Conservation (phyloP, 2,888 invertebrate species). For the Euphydryas editha region DNA sequence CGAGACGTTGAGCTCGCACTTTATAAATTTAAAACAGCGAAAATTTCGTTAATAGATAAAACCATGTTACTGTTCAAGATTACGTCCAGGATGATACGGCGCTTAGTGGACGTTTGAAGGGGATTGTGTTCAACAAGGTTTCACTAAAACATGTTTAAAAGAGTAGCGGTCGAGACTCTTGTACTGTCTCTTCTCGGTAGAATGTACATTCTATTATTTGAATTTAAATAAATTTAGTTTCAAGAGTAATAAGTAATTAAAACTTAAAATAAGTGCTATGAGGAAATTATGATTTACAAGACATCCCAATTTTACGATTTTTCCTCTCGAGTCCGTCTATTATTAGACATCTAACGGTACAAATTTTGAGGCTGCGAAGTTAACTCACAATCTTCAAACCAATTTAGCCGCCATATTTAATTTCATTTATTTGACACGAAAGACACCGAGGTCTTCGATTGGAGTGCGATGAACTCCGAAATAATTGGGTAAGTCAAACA, state of each 20-base stretch:
- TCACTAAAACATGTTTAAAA: slow-evolving; percentile 1
- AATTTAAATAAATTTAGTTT: too few relatives aligned
- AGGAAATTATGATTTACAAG: too few relatives aligned
- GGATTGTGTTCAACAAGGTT: neutral
- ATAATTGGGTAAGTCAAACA: slow-evolving; percentile 29
- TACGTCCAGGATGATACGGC: neutral
- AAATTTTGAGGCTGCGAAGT: slow-evolving; percentile 11
- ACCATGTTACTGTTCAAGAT: neutral
- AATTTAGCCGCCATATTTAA: slow-evolving; percentile 23
- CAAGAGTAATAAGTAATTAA: too few relatives aligned
- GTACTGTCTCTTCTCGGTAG: too few relatives aligned
- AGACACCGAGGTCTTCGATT: slow-evolving; percentile 6
- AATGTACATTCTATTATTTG: too few relatives aligned
- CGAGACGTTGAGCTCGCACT: neutral
- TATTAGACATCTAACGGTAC: neutral
- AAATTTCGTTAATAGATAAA: neutral
- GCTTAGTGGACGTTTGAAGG: neutral
- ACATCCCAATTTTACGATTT: neutral
- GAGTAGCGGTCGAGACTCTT: too few relatives aligned
- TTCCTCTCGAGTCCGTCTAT: slow-evolving; percentile 6
- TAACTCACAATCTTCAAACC: slow-evolving; percentile 21
- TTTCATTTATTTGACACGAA: slow-evolving; percentile 18
- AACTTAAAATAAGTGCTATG: too few relatives aligned
- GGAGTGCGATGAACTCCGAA: slow-evolving; percentile 24
- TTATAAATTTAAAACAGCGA: neutral